Evolutionary conservation across 1,140 invertebrate genomes (phyloP), one percentile per base, ranked within the genome.

Genomic region (Pissodes strobi): DNA sequence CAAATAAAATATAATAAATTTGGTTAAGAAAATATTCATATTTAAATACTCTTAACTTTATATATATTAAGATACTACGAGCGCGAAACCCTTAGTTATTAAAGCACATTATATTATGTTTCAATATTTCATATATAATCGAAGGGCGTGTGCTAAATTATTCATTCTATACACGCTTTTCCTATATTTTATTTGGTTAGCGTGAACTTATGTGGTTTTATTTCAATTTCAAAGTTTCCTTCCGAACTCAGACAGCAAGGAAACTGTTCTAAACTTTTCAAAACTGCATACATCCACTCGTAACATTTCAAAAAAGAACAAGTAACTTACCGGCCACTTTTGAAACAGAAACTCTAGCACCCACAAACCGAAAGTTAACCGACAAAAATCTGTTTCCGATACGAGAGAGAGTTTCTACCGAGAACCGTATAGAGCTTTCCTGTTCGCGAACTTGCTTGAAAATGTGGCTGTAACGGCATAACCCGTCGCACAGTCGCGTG

Each of bases 401-500:
- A 57, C 62, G 62, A 37, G 23, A 57, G 23, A 38, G 2, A 41
- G 23, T 59, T 57, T 57, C 39, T 52, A 58, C 23, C 65, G 64
- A 67, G 52, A 64, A 56, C 52, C 60, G 18, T 55, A 53, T 18
- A 59, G 53, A 59, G 63, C 27, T 65, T 68, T 15, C 61, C 67
- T 59, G 63, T 65, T 68, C 41, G 70, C 60, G 67, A 64, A 66
- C 64, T 70, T 70, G 63, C 58, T 67, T 70, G 65, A 66, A 69
- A 74, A 72, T 74, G 73, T 70, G 69, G 66, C 69, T 52, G 68
- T 70, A 70, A 70, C 45, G 58, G 62, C 61, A 60, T 68, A 68
- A 68, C 67, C 69, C 63, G 69, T 57, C 66, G 70, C 69, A 70
- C 68, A 71, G 68, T 68, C 72, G 68, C 71, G 72, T 74, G 73